Evolutionary conservation across 2,113 vertebrate genomes (phyloP).

Genomic region (Motacilla tschutschensis): DNA sequence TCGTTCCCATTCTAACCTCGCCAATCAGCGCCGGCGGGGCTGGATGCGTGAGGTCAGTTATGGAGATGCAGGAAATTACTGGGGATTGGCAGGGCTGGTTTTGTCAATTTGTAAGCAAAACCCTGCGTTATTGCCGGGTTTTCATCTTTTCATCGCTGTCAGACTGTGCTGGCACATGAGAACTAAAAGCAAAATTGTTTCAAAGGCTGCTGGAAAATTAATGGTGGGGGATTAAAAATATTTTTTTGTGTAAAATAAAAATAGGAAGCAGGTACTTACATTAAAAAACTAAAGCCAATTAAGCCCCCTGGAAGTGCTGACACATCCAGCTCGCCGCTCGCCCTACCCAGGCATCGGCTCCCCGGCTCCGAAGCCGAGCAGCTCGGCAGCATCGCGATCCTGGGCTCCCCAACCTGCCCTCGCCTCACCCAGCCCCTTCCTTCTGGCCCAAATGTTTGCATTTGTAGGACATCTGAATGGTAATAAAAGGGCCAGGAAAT

Average conservation of each 20-base stretch:
- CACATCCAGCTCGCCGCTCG: not conserved
- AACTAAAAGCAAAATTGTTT: not conserved
- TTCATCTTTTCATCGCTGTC: conserved; percentile 31
- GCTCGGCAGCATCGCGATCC: not conserved
- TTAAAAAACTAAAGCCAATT: not conserved
- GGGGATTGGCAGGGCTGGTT: conserved; percentile 29
- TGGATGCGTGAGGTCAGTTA: conserved; percentile 56
- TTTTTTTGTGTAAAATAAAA: not conserved
- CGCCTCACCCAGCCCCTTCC: conserved; percentile 13
- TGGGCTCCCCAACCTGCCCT: not conserved
- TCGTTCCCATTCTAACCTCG: conserved; percentile 14
- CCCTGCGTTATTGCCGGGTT: conserved; percentile 4
- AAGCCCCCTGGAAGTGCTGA: not conserved
- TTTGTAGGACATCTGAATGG: conserved; percentile 17
- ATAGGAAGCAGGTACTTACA: conserved; percentile 1
- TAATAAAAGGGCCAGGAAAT: conserved; percentile 45
- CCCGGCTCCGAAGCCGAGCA: not conserved
- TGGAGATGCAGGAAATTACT: conserved; percentile 46
- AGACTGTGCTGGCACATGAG: not conserved
- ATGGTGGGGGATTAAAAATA: not conserved
- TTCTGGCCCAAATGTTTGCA: conserved; percentile 39
- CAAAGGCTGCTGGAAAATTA: not conserved
- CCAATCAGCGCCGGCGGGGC: conserved; percentile 41
- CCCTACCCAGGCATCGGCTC: not conserved
- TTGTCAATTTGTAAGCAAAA: conserved; percentile 57